Conservation (phyloP, 2,113 vertebrate species). For the Morone chrysops region DNA sequence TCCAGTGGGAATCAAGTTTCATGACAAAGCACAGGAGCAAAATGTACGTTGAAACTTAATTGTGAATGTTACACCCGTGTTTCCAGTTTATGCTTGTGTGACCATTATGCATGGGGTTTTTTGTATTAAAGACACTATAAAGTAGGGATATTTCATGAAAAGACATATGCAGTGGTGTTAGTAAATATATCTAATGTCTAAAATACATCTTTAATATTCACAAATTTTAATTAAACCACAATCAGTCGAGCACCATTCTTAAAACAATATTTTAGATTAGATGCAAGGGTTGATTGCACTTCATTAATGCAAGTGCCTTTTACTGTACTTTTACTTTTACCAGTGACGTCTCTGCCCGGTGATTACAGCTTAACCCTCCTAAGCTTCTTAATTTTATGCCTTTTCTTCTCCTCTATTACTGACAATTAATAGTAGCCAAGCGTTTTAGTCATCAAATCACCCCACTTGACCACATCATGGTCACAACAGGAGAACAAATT, state of each 20-base stretch:
- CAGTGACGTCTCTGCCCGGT: background rate
- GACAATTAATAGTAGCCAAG: background rate
- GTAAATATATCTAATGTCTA: background rate
- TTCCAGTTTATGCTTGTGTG: no score
- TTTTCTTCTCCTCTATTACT: background rate
- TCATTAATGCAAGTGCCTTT: constrained; percentile 25
- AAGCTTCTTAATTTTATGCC: background rate
- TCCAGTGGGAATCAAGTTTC: background rate
- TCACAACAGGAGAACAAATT: background rate
- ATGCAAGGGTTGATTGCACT: constrained; percentile 9
- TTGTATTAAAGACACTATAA: background rate
- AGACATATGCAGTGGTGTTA: background rate
- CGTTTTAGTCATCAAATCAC: constrained; percentile 6
- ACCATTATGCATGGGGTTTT: no score
- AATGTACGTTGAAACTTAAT: background rate
- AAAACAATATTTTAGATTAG: background rate
- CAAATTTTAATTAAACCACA: constrained; percentile 9
- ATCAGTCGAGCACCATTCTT: constrained; percentile 23
- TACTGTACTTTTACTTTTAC: background rate
- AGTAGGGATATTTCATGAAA: background rate
- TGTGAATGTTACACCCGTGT: background rate
- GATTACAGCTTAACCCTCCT: constrained; percentile 5
- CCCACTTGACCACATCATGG: background rate
- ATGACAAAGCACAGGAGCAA: background rate
- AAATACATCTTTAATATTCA: background rate